Base-by-base conservation (phyloP, 2,888 invertebrate genomes). In the Apamea sordens region DNA sequence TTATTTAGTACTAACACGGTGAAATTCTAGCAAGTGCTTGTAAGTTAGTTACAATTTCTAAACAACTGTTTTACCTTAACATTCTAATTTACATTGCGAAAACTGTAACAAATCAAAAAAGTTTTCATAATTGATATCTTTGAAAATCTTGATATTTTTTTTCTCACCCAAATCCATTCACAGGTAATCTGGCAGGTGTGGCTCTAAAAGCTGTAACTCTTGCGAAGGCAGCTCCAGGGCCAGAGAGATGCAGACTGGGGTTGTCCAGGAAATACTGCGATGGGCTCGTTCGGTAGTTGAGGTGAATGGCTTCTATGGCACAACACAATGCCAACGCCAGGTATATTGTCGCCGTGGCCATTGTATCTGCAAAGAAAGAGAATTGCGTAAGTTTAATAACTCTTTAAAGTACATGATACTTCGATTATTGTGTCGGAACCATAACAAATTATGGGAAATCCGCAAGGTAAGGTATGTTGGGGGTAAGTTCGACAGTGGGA, bases 161-260 rank as follows among this genome's bases (percentile, higher is more conserved):
- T 61, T 77, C 83, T 83, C 28, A 95, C 95, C 95, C 95, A 86
- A 93, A 95, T 86, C 95, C 96, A 83, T 86, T 90, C 0, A 95
- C 95, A 0, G 95, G 93, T 32, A 94, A 83, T 82, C 96, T 93
- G 59, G 92, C 92, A 2, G 94, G 85, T 6, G 91, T 90, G 1
- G 91, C 84, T 2, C 83, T 80, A 18, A 88, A 88, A 1, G 89
- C 77, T 21, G 91, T 71, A 6, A 93, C 59, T 61, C 83, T 91
- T 0, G 90, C 90, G 44, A 92, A 92, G 0, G 87, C 78, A 0
- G 90, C 89, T 0, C 88, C 89, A 1, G 92, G 89, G 6, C 89
- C 89, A 15, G 88, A 77, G 28, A 90, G 74, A 2, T 89, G 89
- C 2, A 90, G 68, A 15, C 76, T 77, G n/a, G 89, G 87, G 56